phyloP scores from a whole-genome alignment of 2,797 vertebrate genomes.

The Molossus alvarezi region DNA sequence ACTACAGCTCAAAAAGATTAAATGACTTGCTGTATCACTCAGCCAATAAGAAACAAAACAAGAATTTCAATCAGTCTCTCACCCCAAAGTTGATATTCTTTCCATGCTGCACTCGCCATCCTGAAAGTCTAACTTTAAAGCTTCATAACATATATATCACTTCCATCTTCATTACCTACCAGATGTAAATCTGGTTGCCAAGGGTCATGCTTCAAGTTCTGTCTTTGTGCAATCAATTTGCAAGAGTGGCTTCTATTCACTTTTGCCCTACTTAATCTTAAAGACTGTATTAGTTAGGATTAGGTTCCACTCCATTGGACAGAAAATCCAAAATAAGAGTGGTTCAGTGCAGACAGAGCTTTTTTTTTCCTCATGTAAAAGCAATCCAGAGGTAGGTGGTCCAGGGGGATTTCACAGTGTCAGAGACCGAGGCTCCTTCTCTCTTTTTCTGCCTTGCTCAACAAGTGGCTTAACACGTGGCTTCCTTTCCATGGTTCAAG shows the following conservation, averaged over 20 bases:
- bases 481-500: background rate
- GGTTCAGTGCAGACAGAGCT: background rate
- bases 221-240: background rate
- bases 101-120: background rate
- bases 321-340: constrained; percentile 16
- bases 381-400: background rate
- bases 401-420: background rate
- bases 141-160: background rate
- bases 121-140: background rate
- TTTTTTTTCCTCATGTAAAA: background rate
- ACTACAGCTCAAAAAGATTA: background rate
- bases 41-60: background rate
- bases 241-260: background rate
- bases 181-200: background rate
- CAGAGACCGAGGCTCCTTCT: background rate
- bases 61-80: background rate
- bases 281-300: constrained; percentile 10
- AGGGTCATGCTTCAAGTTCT: background rate
- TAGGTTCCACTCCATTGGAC: background rate
- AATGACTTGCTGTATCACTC: background rate
- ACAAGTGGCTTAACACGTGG: background rate
- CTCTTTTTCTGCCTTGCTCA: background rate
- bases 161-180: background rate
- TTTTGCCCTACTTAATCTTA: background rate
- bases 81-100: background rate